Percentiles rank a stretch among this genome's conserved stretches.
These are phyloP conservation scores for Apolygus lucorum DNA, from an alignment of 1,140 invertebrate genomes.

Conservation along the genomic window DNA sequence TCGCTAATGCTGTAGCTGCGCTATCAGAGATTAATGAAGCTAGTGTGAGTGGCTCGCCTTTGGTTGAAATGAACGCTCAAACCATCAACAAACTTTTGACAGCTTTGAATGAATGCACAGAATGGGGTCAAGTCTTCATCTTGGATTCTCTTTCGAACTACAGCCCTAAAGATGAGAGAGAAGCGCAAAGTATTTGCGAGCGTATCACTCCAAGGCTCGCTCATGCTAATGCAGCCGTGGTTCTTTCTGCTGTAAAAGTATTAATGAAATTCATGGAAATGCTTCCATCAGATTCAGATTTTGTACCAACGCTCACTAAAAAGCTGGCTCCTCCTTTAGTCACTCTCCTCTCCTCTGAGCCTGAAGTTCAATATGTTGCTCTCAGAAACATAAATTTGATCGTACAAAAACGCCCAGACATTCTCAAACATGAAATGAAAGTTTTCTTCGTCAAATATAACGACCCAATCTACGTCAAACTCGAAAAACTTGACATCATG, in stretches of 20 bases:
- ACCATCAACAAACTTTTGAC: slow-evolving; percentile 98
- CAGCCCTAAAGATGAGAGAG: slow-evolving; percentile 90
- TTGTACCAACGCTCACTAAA: slow-evolving; percentile 87
- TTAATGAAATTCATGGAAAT: slow-evolving; percentile 98
- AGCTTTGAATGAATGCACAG: slow-evolving; percentile 97
- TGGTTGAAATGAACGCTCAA: slow-evolving; percentile 94
- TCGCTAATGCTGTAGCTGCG: slow-evolving; percentile 98
- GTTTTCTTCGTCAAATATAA: slow-evolving; percentile 99
- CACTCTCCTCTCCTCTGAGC: slow-evolving; percentile 93
- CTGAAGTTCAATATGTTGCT: slow-evolving; percentile 98
- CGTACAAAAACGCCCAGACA: slow-evolving; percentile 97
- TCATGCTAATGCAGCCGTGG: slow-evolving; percentile 99
- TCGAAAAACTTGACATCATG: slow-evolving; percentile 99
- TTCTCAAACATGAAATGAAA: slow-evolving; percentile 99
- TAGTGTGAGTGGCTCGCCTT: slow-evolving; percentile 79
- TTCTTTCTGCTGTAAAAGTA: slow-evolving; percentile 95
- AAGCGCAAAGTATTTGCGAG: slow-evolving; percentile 98
- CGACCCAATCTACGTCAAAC: slow-evolving; percentile 99
- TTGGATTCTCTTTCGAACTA: slow-evolving; percentile 97
- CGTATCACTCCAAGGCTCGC: slow-evolving; percentile 94
- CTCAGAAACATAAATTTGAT: slow-evolving; percentile 98
- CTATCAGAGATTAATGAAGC: slow-evolving; percentile 98
- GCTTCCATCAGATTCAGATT: slow-evolving; percentile 85
- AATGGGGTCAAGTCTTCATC: slow-evolving; percentile 99
- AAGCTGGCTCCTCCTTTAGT: slow-evolving; percentile 98